These are phyloP conservation scores for Labrus mixtus DNA, from an alignment of 2,113 vertebrate genomes.

Conservation along the genomic window DNA sequence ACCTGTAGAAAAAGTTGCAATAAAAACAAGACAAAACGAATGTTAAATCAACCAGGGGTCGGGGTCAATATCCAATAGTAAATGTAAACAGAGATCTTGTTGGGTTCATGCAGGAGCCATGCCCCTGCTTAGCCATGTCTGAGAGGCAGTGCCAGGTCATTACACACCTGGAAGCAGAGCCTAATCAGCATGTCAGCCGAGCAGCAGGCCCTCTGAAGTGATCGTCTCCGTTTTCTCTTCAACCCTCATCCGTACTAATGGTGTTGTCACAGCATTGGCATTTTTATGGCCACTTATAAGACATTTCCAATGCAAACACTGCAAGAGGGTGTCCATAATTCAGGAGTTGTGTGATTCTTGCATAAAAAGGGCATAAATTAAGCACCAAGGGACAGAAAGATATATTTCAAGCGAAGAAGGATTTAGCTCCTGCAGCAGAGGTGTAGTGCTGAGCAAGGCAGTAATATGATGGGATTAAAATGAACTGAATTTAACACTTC, in stretches of 20 bases:
- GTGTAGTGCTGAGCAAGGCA: conserved; percentile 41
- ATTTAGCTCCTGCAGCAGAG: conserved; percentile 30
- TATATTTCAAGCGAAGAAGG: conserved; percentile 33
- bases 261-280: conserved; percentile 60
- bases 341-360: conserved; percentile 27
- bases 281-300: conserved; percentile 58
- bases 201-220: conserved; percentile 53
- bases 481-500: background rate
- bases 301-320: conserved; percentile 62
- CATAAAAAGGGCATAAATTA: conserved; percentile 49
- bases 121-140: conserved; percentile 78
- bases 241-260: conserved; percentile 69
- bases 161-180: conserved; percentile 54
- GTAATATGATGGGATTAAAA: conserved; percentile 34
- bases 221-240: conserved; percentile 73
- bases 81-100: conserved; percentile 23
- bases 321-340: conserved; percentile 52
- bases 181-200: conserved; percentile 24
- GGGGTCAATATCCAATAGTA: too few species aligned
- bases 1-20: too few species aligned
- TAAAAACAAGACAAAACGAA: too few species aligned
- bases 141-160: conserved; percentile 71
- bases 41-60: too few species aligned
- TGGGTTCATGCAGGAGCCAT: background rate
- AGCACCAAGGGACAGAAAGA: conserved; percentile 4